Conservation (phyloP, 2,888 invertebrate genomes). For the Phlogophora meticulosa region DNA sequence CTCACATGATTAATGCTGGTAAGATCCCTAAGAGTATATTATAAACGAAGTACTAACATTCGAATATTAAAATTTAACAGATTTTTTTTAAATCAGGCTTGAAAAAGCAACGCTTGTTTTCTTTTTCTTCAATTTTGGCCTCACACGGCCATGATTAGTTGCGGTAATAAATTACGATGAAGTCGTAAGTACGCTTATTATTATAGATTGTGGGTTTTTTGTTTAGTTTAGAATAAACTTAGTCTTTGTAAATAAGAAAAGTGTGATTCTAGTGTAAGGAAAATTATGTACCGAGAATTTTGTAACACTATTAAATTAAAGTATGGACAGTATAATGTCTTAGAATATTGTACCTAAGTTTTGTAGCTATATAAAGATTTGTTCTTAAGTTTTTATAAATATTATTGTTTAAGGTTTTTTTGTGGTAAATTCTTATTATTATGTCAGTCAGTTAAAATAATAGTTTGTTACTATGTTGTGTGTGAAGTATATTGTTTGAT, state of each 20-base stretch:
- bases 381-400: slow-evolving; percentile 24
- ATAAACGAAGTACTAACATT: too few species aligned
- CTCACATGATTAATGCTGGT: too few species aligned
- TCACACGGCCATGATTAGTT: not conserved
- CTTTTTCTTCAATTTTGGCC: slow-evolving; percentile 7
- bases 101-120: not conserved
- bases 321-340: slow-evolving; percentile 35
- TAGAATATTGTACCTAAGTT: slow-evolving; percentile 15
- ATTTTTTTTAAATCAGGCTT: too few species aligned
- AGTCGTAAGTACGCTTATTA: slow-evolving; percentile 65
- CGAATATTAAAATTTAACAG: too few species aligned
- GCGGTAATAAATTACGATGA: slow-evolving; percentile 11
- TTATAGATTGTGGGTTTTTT: slow-evolving; percentile 46
- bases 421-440: slow-evolving; percentile 29
- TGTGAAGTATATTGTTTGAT: slow-evolving; percentile 22
- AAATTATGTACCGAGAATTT: slow-evolving; percentile 51
- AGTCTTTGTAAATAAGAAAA: slow-evolving; percentile 58
- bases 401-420: slow-evolving; percentile 30
- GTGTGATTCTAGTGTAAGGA: slow-evolving; percentile 68
- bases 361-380: too few species aligned
- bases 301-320: slow-evolving; percentile 13
- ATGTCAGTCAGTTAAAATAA: slow-evolving; percentile 29
- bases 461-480: slow-evolving; percentile 34
- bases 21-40: too few species aligned
- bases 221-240: slow-evolving; percentile 11